Base-by-base conservation (phyloP, 2,888 invertebrate genomes). In the Trachelus troglodyta region DNA sequence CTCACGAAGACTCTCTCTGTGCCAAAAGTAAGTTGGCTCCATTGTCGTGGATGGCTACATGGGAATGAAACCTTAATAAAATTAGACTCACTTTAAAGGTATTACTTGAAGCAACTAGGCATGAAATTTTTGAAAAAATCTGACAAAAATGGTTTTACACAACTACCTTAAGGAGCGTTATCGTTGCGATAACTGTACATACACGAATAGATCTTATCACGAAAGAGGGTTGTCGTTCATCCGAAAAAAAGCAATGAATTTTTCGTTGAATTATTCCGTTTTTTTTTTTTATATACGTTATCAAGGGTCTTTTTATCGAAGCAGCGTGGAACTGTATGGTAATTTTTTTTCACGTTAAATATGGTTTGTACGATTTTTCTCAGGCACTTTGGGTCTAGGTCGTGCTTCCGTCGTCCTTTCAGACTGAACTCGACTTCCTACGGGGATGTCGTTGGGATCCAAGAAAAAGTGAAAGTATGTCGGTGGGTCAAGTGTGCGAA, bases 391-490 rank as follows among this genome's bases (percentile, higher is more conserved):
- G 56, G 15, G 56, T 56, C 56, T 23, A 23, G 56, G 56, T 56
- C 56, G 23, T 2, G 56, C 23, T 9, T 23, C 23, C 56, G 56
- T 15, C 23, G 6, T 56, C 23, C 23, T 56, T 56, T 56, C 23
- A 23, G 15, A 23, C 23, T 56, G 56, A 56, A 56, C 23, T 56
- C 23, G 56, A 56, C 23, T 23, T 23, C 56, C 71, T 30, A 9
- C 71, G 71, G 71, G 33, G 31, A 33, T 9, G 31, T 23, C 71
- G 71, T 23, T 31, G 71, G 33, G 12, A 15, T 71, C 31, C 11
- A 40, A 76, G 83, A 83, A 85, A 87, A 89, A 90, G 89, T 87
- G 90, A 90, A 90, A 90, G 89, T 89, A 82, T 87, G 88, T 86
- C 81, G 90, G 83, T 89, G 83, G 90, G 90, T 90, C 90, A 90